phyloP scores from a whole-genome alignment of 1,140 invertebrate species.

The Euwallacea similis region DNA sequence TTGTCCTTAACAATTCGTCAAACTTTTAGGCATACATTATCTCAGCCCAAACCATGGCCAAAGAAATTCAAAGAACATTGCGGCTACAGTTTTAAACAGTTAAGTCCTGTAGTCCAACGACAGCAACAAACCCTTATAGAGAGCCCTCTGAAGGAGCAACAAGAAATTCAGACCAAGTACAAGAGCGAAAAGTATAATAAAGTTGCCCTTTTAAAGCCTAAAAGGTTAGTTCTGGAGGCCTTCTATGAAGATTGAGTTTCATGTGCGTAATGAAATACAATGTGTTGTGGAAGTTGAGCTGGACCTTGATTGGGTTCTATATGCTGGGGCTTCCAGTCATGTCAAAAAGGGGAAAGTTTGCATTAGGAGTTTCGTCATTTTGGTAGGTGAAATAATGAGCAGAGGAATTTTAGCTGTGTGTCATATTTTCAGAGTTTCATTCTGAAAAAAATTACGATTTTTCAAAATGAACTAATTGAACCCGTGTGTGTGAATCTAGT shows the following conservation, averaged over 20 bases:
- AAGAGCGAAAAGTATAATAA: conserved; percentile 46
- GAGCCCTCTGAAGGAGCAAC: conserved; percentile 57
- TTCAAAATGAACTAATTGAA: no score
- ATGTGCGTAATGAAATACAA: no score
- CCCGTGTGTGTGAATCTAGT: no score
- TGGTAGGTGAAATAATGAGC: no score
- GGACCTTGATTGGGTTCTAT: no score
- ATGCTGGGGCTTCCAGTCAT: no score
- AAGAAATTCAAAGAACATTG: conserved; percentile 52
- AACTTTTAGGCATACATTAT: conserved; percentile 50
- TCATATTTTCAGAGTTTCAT: no score
- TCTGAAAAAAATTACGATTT: no score
- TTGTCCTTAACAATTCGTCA: background rate
- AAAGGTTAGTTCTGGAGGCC: conserved; percentile 7
- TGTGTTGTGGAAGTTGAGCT: no score
- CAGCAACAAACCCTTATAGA: conserved; percentile 57
- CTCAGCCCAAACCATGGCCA: conserved; percentile 52
- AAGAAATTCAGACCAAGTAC: conserved; percentile 63
- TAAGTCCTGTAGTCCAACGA: conserved; percentile 57
- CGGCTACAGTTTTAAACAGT: conserved; percentile 56
- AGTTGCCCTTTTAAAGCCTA: conserved; percentile 48
- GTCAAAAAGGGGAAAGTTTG: no score
- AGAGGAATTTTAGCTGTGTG: no score
- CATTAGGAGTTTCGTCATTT: no score
- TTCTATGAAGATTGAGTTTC: background rate